Evolutionary conservation across 2,888 invertebrate genomes (phyloP), one percentile per base, ranked within the genome.

Genomic region (Dicranocentrus wangi): DNA sequence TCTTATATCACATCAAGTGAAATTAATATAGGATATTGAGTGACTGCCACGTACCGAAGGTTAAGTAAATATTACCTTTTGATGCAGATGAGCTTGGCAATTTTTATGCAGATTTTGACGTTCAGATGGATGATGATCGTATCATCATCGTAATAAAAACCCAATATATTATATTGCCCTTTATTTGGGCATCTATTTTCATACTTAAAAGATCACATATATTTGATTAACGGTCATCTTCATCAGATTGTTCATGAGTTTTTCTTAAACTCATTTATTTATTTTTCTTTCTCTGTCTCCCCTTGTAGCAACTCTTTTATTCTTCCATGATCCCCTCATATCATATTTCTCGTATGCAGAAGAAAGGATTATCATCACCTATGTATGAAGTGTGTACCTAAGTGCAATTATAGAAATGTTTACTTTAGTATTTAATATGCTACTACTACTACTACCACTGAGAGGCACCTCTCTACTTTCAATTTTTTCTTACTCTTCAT

Each of bases 11-110:
- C 25, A 15, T 55, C 25, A 55, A 60, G 60, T 60, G 60, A 63
- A 63, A 63, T 63, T 63, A 42, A 39, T 63, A 39, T 39, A 3
- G 21, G 39, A 32, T 66, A 66, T 75, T 42, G 66, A 66, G 43
- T 75, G 55, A 55, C 75, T 73, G 32, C 39, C 39, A 8, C n/a
- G 55, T 60, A 32, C 21, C 66, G 75, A 75, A 75, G 75, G 75
- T 75, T 75, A 75, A 17, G 21, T 47, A 60, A 68, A 66, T 75
- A 66, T 55, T 75, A 32, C 53, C 58, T 75, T 75, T 75, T 75
- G 39, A 75, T 75, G 75, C 75, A 75, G 75, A 75, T 75, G 51
- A 66, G 75, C 17, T 42, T 21, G 23, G 65, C 53, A 65, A 42
- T 65, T 61, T 27, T 23, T 63, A 51, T 55, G 66, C 55, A 42